A percentile compares a stretch with the other conserved stretches of the same genome.
These are phyloP conservation scores for Heteropelma amictum DNA, from an alignment of 2,888 invertebrate genomes.

Conservation along the genomic window DNA sequence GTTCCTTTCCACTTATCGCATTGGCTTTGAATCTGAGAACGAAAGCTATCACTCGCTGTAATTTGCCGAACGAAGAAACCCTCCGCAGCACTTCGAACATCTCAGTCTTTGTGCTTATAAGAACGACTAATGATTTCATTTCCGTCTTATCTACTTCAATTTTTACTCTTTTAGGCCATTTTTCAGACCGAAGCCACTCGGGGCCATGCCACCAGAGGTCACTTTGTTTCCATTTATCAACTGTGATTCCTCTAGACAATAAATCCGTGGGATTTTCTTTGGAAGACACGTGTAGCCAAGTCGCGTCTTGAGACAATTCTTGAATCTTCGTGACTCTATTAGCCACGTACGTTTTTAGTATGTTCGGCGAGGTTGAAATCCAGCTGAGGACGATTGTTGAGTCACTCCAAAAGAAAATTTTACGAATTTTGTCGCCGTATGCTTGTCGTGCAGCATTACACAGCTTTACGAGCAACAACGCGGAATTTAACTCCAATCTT, in stretches of 20 bases:
- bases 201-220: constrained; percentile 26
- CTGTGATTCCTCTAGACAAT: constrained; percentile 24
- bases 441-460: not conserved
- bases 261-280: constrained; percentile 47
- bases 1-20: not conserved
- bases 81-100: not conserved
- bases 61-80: constrained; percentile 28
- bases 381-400: constrained; percentile 54
- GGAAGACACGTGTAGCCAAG: constrained; percentile 34
- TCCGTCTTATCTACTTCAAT: constrained; percentile 1
- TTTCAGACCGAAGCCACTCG: constrained; percentile 20
- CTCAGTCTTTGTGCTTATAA: not conserved
- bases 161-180: not conserved
- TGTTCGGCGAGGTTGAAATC: constrained; percentile 42
- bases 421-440: constrained; percentile 27
- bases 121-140: not conserved
- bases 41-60: constrained; percentile 34
- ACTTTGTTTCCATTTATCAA: not conserved
- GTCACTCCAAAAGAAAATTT: constrained; percentile 51
- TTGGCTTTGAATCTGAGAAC: constrained; percentile 8
- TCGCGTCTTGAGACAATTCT: not conserved
- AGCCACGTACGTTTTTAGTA: constrained; percentile 49
- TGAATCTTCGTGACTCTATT: constrained; percentile 54
- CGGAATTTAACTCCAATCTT: constrained; percentile 46
- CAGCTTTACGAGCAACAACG: constrained; percentile 30